phyloP scores from a whole-genome alignment of 2,113 vertebrate species.

The Gyps fulvus region DNA sequence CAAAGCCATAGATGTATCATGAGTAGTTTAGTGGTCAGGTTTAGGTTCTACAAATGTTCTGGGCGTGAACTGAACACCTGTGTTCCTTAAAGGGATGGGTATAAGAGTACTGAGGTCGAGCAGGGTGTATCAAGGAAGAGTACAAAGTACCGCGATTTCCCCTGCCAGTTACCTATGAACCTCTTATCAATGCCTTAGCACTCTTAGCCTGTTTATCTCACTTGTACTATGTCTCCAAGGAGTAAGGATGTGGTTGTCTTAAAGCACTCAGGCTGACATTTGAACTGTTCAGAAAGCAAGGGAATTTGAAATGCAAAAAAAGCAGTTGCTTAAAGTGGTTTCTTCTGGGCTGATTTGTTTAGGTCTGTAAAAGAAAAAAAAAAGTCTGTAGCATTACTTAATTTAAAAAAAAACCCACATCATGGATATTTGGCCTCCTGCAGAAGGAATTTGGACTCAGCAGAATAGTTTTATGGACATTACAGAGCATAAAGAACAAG shows the following conservation, averaged over 20 bases:
- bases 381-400: neutral
- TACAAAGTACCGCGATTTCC: neutral
- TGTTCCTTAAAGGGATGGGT: neutral
- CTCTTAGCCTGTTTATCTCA: neutral
- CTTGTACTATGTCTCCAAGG: neutral
- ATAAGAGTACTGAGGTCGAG: neutral
- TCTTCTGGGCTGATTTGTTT: neutral
- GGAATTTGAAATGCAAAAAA: neutral
- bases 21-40: neutral
- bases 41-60: neutral
- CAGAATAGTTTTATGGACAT: neutral
- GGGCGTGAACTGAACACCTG: too few relatives aligned
- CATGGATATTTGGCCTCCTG: neutral
- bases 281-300: neutral
- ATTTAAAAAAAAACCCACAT: neutral
- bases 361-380: neutral
- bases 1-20: fast-evolving
- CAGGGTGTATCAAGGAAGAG: neutral
- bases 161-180: neutral
- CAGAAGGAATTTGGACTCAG: neutral
- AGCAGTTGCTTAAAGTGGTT: neutral
- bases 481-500: neutral
- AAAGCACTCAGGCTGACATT: neutral
- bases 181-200: neutral
- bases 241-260: neutral